A percentile compares a stretch with the other conserved stretches of the same genome.
phyloP scores from a whole-genome alignment of 1,140 invertebrate genomes.

The Meteorus sp. region DNA sequence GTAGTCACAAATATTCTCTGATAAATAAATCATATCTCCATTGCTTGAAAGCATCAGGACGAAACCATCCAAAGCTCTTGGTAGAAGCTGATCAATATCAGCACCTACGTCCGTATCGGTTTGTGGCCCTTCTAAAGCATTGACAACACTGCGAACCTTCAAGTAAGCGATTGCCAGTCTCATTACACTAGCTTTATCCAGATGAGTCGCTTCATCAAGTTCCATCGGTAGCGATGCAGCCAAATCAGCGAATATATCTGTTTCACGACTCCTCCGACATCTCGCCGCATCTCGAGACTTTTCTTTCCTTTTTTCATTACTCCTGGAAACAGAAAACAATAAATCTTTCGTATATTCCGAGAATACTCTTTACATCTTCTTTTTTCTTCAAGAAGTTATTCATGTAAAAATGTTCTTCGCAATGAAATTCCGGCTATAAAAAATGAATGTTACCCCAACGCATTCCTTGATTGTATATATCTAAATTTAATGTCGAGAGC shows the following conservation, averaged over 20 bases:
- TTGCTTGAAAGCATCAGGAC: constrained; percentile 81
- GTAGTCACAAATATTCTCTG: constrained; percentile 87
- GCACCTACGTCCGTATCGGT: constrained; percentile 49
- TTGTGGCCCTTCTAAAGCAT: constrained; percentile 51
- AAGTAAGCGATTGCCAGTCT: constrained; percentile 90
- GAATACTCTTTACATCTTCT: too few relatives aligned
- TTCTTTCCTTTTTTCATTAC: constrained; percentile 95
- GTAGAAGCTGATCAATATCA: constrained; percentile 65
- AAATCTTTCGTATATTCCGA: not conserved
- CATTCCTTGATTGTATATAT: too few relatives aligned
- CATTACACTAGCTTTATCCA: constrained; percentile 96
- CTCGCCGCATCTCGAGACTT: constrained; percentile 93
- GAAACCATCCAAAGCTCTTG: constrained; percentile 87
- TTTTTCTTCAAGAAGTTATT: too few relatives aligned
- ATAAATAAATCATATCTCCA: constrained; percentile 88
- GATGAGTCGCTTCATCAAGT: constrained; percentile 73
- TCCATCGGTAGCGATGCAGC: constrained; percentile 79
- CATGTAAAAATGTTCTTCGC: too few relatives aligned
- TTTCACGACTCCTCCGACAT: constrained; percentile 88
- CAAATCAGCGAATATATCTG: constrained; percentile 90
- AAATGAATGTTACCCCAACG: too few relatives aligned
- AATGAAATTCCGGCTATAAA: too few relatives aligned
- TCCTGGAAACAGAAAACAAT: constrained; percentile 64
- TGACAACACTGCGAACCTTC: constrained; percentile 80
- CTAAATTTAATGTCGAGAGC: too few relatives aligned